phyloP scores from a whole-genome alignment of 1,140 invertebrate genomes.

The Drosophila sp. region DNA sequence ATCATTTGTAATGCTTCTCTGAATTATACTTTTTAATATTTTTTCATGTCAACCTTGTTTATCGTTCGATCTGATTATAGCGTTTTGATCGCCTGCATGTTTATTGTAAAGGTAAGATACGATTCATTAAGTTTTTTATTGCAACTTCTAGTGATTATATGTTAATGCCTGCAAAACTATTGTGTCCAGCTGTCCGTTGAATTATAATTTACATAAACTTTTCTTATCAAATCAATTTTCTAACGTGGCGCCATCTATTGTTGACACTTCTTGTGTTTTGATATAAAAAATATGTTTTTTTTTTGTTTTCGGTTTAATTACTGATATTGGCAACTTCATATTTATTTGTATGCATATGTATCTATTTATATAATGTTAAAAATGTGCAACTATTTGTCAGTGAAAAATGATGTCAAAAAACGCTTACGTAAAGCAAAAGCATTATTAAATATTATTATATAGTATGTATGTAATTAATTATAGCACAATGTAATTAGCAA shows the following conservation, averaged over 20 bases:
- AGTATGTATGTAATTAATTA: slow-evolving; percentile 62
- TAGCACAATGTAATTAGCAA: slow-evolving; percentile 64
- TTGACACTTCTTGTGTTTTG: slow-evolving; percentile 44
- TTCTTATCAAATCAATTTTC: slow-evolving; percentile 41
- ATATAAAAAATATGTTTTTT: slow-evolving; percentile 66
- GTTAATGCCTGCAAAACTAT: slow-evolving; percentile 23
- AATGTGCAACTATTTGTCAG: slow-evolving; percentile 54
- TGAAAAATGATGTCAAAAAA: slow-evolving; percentile 47
- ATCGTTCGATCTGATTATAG: slow-evolving; percentile 1
- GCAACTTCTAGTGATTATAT: slow-evolving; percentile 19
- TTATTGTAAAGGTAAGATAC: slow-evolving; percentile 29
- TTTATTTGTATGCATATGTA: slow-evolving; percentile 63
- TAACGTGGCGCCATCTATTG: neutral
- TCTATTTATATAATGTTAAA: slow-evolving; percentile 62
- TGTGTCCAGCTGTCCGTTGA: slow-evolving; percentile 6
- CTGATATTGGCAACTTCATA: slow-evolving; percentile 80
- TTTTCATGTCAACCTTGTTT: slow-evolving; percentile 18
- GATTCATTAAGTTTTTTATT: slow-evolving; percentile 17
- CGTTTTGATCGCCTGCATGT: slow-evolving; percentile 6
- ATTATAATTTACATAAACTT: slow-evolving; percentile 49
- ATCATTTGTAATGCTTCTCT: slow-evolving; percentile 59
- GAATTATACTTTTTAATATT: slow-evolving; percentile 53
- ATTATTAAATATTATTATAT: slow-evolving; percentile 57
- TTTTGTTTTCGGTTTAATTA: slow-evolving; percentile 68
- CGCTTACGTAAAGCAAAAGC: slow-evolving; percentile 45